Base-by-base conservation (phyloP, 2,113 vertebrate genomes). In the Calyptommatus sinebrachiatus region DNA sequence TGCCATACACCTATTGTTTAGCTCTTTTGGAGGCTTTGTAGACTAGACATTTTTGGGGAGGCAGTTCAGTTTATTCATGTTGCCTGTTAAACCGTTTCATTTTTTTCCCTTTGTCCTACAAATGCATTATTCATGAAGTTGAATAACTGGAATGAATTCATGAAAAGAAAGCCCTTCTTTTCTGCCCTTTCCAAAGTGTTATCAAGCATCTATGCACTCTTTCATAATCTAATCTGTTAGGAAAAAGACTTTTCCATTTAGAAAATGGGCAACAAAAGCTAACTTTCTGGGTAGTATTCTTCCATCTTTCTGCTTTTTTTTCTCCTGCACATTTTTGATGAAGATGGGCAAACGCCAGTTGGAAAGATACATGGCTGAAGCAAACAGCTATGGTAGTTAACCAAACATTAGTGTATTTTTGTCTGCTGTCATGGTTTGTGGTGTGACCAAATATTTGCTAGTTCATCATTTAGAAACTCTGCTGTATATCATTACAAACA, bases 11-110 rank as follows among this genome's bases (percentile, higher is more conserved):
- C 1, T 14, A 4, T 63, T 68, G 1, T 5, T 1, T 24, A 4
- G 0, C 0, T 74, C 80, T 61, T 41, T 0, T 0, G n/a, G 26
- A 14, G 1, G 0, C 41, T 72, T 8, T 0, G 41, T 48, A 26
- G 20, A 35, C 73, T 66, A 28, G 1, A 0, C 45, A 83, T 81
- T 74, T n/a, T 66, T 62, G 1, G 65, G 66, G 86, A 86, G 75
- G 78, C 66, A 73, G 60, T 70, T 78, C 31, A 65, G 85, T 77
- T 76, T 41, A 68, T 78, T 79, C 65, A 83, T 76, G 31, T 78
- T 83, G 71, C 53, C 71, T 35, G 46, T 18, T 75, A 83, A 9
- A 2, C 11, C 0, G 0, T 0, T 53, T 53, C 65, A 57, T 67
- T 12, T 77, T 65, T 62, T 69, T 62, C 73, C 76, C 22, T 80